Evolutionary conservation across 2,797 vertebrate species (phyloP), one percentile per base, ranked within the genome.

Genomic region (Pampus argenteus): DNA sequence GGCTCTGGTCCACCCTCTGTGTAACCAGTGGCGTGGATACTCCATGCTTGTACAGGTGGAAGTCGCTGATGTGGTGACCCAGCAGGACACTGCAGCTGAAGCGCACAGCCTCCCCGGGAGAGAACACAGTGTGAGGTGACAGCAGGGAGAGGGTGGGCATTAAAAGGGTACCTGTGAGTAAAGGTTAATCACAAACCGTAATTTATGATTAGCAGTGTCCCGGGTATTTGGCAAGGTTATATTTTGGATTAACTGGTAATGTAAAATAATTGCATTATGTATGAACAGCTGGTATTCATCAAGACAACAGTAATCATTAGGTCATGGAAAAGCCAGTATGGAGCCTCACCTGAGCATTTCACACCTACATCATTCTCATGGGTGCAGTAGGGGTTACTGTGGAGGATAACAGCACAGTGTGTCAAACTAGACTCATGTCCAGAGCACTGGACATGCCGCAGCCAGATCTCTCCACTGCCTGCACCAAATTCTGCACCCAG

Each of bases 11-110:
- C 0, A 90, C 91, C 59, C 92, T 84, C 84, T 94, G 93, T 1
- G 91, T 94, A 29, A 94, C 93, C 66, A 94, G 88, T 0, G 93
- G 94, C 0, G 89, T 93, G 51, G 87, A 81, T 26, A 91, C 85
- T 1, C 93, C 93, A 0, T 87, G 82, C 76, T 91, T 94, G 86
- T 91, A 94, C 74, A 95, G 76, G 66, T 94, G 91, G 74, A 95
- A 94, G 70, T 94, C 93, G 34, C 90, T 91, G 72, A 90, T 63
- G 52, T 93, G 89, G 69, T 89, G 87, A 48, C 86, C 90, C 71
- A 88, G 84, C 15, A 85, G 84, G 49, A 90, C 86, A 0, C 83
- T 89, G 88, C 94, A 95, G 76, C 85, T 83, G 38, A 95, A 95
- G 31, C 88, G 90, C 44, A 93, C 91, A 0, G 92, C 77, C 78